phyloP scores from a whole-genome alignment of 2,888 invertebrate species.

The Chalcis sispes region DNA sequence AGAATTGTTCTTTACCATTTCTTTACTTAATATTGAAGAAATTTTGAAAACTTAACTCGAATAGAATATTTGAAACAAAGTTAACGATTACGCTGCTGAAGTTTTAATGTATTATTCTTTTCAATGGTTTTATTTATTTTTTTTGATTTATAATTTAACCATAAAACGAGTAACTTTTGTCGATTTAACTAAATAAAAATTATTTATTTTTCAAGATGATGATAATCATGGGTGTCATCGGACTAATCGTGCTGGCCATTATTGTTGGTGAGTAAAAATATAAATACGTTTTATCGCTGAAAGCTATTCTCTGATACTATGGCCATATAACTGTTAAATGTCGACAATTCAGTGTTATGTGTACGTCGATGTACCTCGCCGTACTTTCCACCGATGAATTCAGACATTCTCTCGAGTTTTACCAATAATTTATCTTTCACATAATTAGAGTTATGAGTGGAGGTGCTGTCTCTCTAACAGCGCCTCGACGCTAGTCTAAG shows the following conservation, averaged over 20 bases:
- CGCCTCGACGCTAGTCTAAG: constrained; percentile 4
- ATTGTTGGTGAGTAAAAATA: constrained; percentile 84
- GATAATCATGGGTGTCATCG: constrained; percentile 93
- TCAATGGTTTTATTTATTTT: too few relatives aligned
- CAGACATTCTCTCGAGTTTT: constrained; percentile 40
- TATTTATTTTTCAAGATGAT: constrained; percentile 84
- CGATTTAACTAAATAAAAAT: too few relatives aligned
- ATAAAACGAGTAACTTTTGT: neutral
- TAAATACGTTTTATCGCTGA: neutral
- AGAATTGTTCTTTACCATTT: too few relatives aligned
- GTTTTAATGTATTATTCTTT: too few relatives aligned
- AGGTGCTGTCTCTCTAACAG: neutral
- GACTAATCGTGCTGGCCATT: constrained; percentile 87
- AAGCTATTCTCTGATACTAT: constrained; percentile 40
- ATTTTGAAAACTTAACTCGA: too few relatives aligned
- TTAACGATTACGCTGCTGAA: too few relatives aligned
- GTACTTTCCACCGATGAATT: constrained; percentile 59
- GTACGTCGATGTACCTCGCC: constrained; percentile 69
- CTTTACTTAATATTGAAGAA: too few relatives aligned
- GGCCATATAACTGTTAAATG: constrained; percentile 61
- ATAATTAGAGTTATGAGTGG: too few relatives aligned
- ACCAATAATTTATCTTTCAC: neutral
- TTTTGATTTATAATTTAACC: neutral
- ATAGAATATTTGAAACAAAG: too few relatives aligned
- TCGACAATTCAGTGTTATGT: constrained; percentile 64